Conservation (phyloP, 2,113 vertebrate genomes). For the Xenopus laevis region DNA sequence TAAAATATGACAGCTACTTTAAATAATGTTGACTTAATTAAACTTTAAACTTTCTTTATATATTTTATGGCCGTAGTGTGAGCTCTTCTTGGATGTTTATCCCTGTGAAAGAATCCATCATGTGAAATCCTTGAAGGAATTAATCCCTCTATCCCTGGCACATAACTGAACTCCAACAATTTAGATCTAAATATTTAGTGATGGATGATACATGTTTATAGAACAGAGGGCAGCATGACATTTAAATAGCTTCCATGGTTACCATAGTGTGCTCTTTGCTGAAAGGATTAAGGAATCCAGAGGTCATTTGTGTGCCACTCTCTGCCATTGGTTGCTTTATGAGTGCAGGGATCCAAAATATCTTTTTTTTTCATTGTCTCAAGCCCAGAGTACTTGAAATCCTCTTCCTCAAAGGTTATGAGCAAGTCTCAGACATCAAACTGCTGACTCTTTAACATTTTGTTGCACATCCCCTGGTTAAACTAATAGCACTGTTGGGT, state of each 20-base stretch:
- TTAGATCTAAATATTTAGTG: constrained; percentile 86
- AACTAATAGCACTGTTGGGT: constrained; percentile 79
- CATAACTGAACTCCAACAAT: constrained; percentile 77
- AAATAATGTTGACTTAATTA: constrained; percentile 81
- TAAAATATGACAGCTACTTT: constrained; percentile 80
- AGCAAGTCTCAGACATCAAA: constrained; percentile 66
- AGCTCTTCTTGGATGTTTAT: constrained; percentile 80
- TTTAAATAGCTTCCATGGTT: constrained; percentile 71
- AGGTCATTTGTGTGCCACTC: constrained; percentile 51
- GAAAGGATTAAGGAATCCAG: constrained; percentile 67
- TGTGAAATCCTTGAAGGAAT: constrained; percentile 76
- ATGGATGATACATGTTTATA: constrained; percentile 83
- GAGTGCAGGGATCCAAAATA: constrained; percentile 52
- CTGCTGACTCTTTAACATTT: constrained; percentile 75
- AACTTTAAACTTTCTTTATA: constrained; percentile 82
- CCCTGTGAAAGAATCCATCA: constrained; percentile 78
- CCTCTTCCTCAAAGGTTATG: constrained; percentile 61
- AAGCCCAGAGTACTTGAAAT: constrained; percentile 55
- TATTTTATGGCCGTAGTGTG: constrained; percentile 75
- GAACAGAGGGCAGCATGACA: constrained; percentile 76
- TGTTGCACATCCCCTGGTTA: constrained; percentile 72
- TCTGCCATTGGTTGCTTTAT: constrained; percentile 66
- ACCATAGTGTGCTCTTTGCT: constrained; percentile 63
- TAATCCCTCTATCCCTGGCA: constrained; percentile 81
- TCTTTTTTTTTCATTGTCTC: constrained; percentile 46